Evolutionary conservation across 2,888 invertebrate genomes (phyloP).

Genomic region (Artemia sinica): DNA sequence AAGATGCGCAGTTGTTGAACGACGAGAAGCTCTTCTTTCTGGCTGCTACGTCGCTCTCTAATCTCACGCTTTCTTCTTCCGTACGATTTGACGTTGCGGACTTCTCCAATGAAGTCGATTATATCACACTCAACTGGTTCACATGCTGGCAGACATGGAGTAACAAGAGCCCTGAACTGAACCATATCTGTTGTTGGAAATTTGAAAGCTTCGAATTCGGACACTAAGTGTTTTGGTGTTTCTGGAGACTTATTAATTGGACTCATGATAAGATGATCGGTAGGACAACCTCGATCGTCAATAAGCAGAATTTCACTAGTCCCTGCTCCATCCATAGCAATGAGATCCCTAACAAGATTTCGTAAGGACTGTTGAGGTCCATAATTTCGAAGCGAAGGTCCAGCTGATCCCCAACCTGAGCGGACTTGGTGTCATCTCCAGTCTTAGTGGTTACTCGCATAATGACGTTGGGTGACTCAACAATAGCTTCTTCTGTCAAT

Average conservation of each 20-base stretch:
- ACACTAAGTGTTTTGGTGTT: conserved; percentile 49
- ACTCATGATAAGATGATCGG: conserved; percentile 85
- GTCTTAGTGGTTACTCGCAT: conserved; percentile 45
- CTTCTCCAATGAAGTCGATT: conserved; percentile 61
- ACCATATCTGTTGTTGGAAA: conserved; percentile 88
- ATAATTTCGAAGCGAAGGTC: conserved; percentile 78
- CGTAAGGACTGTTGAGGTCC: conserved; percentile 80
- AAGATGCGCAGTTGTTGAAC: conserved; percentile 82
- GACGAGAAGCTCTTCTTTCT: conserved; percentile 56
- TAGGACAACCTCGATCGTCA: conserved; percentile 78
- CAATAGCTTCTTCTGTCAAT: conserved; percentile 69
- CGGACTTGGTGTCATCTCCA: conserved; percentile 63
- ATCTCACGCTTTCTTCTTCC: conserved; percentile 51
- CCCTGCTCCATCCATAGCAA: conserved; percentile 84
- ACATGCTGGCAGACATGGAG: conserved; percentile 81
- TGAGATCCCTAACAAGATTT: conserved; percentile 81
- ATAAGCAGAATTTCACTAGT: conserved; percentile 79
- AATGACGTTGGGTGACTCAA: conserved; percentile 82
- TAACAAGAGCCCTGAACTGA: conserved; percentile 84
- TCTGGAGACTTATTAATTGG: conserved; percentile 64
- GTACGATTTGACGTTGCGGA: conserved; percentile 61
- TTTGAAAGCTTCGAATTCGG: conserved; percentile 88
- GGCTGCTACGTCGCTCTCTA: conserved; percentile 22
- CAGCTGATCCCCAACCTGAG: conserved; percentile 80
- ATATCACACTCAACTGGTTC: conserved; percentile 78